Base-by-base conservation (phyloP, 2,113 vertebrate species). In the Stomatorhinus ivindoensis region DNA sequence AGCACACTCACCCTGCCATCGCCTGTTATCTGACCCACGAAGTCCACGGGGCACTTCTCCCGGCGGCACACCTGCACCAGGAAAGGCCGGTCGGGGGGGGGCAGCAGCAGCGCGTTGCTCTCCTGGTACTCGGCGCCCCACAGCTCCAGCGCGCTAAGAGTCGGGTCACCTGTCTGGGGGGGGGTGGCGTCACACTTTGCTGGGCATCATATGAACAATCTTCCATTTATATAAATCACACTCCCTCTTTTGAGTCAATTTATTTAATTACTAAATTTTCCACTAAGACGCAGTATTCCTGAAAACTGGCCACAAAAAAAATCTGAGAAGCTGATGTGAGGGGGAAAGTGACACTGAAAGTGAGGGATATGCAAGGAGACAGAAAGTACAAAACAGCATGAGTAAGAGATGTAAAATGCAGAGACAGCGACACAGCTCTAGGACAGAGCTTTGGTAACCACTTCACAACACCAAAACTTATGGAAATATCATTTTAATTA, bases 101-200 rank as follows among this genome's bases (percentile, higher is more conserved):
- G 95, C 85, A 97, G 93, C 90, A 99, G 94, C 87, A 99, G 93
- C 1, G 98, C 97, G 0, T 99, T 98, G 84, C 97, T 97, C 92
- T 99, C 97, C 93, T 99, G 98, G 93, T 99, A 99, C 92, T 99
- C 98, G 0, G 98, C 97, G 2, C 97, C 98, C 98, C 98, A 99
- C 82, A 98, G 95, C 95, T 98, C 98, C 92, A 98, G 90, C 90
- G 97, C 95, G 17, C 97, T 98, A 92, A 98, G 91, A 0, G 98
- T 98, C 1, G 97, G 97, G 91, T 99, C 98, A 3, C 97, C 97
- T n/a, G 95, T 96, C 98, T 98, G 88, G 86, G 61, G 58, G n/a
- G 24, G 24, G 24, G 7, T 0, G 58, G 58, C 0, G 7, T n/a
- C 58, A 61, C 58, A 61, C 24, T 10, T 10, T 9, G 8, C 58